Evolutionary conservation across 2,797 vertebrate genomes (phyloP).

Genomic region (Thunnus albacares): DNA sequence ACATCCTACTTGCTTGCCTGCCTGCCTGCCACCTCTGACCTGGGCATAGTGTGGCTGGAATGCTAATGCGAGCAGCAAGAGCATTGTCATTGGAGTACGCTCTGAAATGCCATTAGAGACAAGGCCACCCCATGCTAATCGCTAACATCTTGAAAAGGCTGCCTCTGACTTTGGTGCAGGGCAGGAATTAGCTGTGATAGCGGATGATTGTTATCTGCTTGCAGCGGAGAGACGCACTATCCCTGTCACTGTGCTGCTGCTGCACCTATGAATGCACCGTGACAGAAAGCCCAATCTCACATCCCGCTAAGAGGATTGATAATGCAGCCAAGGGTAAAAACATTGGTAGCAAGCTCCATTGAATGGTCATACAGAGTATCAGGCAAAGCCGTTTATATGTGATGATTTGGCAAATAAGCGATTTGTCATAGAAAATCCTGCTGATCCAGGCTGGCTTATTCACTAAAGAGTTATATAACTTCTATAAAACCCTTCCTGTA

Average conservation of each 20-base stretch:
- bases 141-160: conserved; percentile 73
- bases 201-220: conserved; percentile 71
- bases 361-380: conserved; percentile 65
- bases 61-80: conserved; percentile 62
- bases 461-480: conserved; percentile 69
- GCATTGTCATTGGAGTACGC: conserved; percentile 62
- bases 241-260: conserved; percentile 43
- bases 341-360: conserved; percentile 64
- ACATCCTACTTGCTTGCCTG: conserved; percentile 61
- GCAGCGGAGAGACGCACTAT: conserved; percentile 18
- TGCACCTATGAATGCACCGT: conserved; percentile 66
- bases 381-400: conserved; percentile 77
- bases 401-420: conserved; percentile 78
- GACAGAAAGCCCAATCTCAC: conserved; percentile 69
- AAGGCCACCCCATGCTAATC: conserved; percentile 73
- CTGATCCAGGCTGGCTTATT: conserved; percentile 77
- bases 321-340: conserved; percentile 67
- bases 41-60: conserved; percentile 53
- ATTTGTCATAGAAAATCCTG: conserved; percentile 78
- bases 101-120: conserved; percentile 75
- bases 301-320: conserved; percentile 73
- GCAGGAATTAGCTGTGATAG: conserved; percentile 63
- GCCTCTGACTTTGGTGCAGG: conserved; percentile 65
- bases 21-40: conserved; percentile 73
- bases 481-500: conserved; percentile 62